A percentile compares a stretch with the other conserved stretches of the same genome.
Evolutionary conservation across 2,113 vertebrate genomes (phyloP).

Genomic region (Petroica traversi): DNA sequence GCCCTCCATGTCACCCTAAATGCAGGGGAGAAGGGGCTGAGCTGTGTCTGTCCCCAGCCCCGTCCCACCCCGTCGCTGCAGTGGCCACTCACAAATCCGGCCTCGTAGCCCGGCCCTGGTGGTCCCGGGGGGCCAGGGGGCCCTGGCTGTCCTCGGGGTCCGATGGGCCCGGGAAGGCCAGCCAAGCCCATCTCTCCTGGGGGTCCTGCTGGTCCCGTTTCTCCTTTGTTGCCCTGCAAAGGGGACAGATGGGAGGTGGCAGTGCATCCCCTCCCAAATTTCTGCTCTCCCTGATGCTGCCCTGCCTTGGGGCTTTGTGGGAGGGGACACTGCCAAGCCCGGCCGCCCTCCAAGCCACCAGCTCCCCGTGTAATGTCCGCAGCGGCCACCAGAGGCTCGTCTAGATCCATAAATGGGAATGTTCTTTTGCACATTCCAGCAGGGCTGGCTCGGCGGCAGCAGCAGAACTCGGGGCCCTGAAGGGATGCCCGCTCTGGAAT

Average conservation of each 20-base stretch:
- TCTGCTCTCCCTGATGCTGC: not conserved
- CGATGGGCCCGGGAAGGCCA: slow-evolving; percentile 87
- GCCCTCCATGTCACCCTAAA: slow-evolving; percentile 91
- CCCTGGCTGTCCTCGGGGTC: slow-evolving; percentile 84
- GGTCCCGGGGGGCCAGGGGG: slow-evolving; percentile 81
- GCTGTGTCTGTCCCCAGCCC: fast-evolving
- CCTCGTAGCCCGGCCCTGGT: slow-evolving; percentile 70
- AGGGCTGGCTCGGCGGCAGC: fast-evolving
- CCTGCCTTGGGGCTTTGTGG: not conserved
- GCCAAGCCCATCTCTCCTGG: slow-evolving; percentile 81
- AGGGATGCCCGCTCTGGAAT: fast-evolving
- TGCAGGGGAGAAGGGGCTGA: not conserved
- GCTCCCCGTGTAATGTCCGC: not conserved
- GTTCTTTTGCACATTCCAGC: fast-evolving
- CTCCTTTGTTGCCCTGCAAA: slow-evolving; percentile 82
- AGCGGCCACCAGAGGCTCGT: not conserved
- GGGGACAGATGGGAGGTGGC: not conserved
- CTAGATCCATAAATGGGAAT: not conserved
- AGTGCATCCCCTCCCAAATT: not conserved
- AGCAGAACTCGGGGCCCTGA: not conserved
- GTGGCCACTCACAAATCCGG: slow-evolving; percentile 88
- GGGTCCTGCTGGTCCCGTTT: slow-evolving; percentile 71
- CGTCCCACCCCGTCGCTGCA: not conserved
- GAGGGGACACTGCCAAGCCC: not conserved
- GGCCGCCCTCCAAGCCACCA: fast-evolving